A percentile compares a stretch with the other conserved stretches of the same genome.
These are phyloP conservation scores for Cataglyphis livida DNA, from an alignment of 2,888 invertebrate species.

Conservation along the genomic window DNA sequence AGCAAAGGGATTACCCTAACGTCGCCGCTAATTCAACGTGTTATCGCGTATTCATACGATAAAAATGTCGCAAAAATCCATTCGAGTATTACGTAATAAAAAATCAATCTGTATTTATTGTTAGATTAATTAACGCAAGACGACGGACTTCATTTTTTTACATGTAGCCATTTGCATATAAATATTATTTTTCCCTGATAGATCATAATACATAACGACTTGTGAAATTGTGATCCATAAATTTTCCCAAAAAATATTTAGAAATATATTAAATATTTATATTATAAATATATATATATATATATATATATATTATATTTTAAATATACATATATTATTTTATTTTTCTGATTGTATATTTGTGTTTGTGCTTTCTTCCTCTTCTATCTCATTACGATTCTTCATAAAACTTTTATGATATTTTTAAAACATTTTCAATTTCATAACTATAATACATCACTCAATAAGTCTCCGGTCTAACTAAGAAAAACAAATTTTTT, in stretches of 20 bases:
- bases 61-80: neutral
- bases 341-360: neutral
- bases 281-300: neutral
- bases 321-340: neutral
- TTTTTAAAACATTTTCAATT: neutral
- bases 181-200: neutral
- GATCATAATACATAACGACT: neutral
- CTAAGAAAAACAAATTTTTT: too few species aligned
- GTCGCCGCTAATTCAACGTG: neutral
- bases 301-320: too few species aligned
- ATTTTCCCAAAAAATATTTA: neutral
- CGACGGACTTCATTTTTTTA: neutral
- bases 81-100: neutral
- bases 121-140: neutral
- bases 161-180: neutral
- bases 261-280: neutral
- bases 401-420: neutral
- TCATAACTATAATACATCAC: neutral
- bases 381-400: neutral
- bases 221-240: neutral
- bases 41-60: neutral
- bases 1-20: conserved; percentile 8
- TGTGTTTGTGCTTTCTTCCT: neutral
- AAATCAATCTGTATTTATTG: neutral
- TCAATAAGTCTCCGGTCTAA: too few species aligned